Evolutionary conservation across 1,140 invertebrate species (phyloP), one percentile per base, ranked within the genome.

Genomic region (Monomorium pharaonis): DNA sequence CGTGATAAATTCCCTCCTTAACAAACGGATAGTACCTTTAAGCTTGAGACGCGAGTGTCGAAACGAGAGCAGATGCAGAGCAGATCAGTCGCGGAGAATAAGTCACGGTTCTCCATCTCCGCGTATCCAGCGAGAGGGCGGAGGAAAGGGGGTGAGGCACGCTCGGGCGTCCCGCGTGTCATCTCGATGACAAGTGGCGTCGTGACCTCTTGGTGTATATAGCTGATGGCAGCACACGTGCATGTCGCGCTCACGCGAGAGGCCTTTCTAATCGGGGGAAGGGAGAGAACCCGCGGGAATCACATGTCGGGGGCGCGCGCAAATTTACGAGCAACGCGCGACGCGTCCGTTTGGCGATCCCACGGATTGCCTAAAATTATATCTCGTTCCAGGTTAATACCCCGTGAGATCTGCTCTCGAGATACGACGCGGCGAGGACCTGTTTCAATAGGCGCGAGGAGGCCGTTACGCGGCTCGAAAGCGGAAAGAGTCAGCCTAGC

Each of bases 311-410:
- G 14, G 12, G 33, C 33, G 60, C 37, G 33, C 16, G 77, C 77
- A 33, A 70, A 44, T 70, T 81, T 81, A 81, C 44, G 49, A 54
- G 47, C 49, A 49, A 67, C 76, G 47, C 63, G 18, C 42, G 37
- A 7, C 76, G 60, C 75, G 60, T 65, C 27, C 44, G 16, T 78
- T 78, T 54, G 12, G 14, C 21, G 33, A 81, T 70, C 77, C 49
- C 63, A 69, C 63, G 77, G 63, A 81, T 81, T n/a, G n/a, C 18
- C 77, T 81, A 33, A 81, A 70, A 56, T 81, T 63, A 70, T 70
- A 81, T 81, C 67, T 70, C 77, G 63, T 81, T 49, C 63, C 62
- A 21, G 47, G 30, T 44, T 78, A 78, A 78, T 70, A 54, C 63
- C n/a, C 4, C 76, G 78, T 12, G 51, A 81, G 78, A 81, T 81